A percentile compares a stretch with the other conserved stretches of the same genome.
phyloP scores from a whole-genome alignment of 2,797 vertebrate species.

The Denticeps clupeoides region DNA sequence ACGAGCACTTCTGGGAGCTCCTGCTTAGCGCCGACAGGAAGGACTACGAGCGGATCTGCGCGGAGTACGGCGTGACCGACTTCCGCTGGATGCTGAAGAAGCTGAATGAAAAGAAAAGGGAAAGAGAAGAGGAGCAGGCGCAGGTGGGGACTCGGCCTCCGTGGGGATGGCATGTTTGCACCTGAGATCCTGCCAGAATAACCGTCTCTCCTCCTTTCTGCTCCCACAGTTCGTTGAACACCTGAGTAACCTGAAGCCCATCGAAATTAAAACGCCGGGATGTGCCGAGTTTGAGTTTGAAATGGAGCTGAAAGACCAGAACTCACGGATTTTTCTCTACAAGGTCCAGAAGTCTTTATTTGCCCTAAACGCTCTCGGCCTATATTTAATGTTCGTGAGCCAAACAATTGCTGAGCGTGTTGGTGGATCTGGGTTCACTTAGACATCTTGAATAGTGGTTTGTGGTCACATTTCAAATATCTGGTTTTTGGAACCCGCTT shows the following conservation, averaged over 20 bases:
- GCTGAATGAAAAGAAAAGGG: conserved; percentile 64
- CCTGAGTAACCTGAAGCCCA: conserved; percentile 61
- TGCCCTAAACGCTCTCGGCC: no score
- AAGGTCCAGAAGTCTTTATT: conserved; percentile 62
- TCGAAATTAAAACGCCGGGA: conserved; percentile 56
- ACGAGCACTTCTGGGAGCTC: conserved; percentile 73
- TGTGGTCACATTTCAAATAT: background rate
- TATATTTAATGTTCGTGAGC: no score
- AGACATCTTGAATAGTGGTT: no score
- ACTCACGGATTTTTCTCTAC: conserved; percentile 69
- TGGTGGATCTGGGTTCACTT: no score
- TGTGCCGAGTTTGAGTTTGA: conserved; percentile 71
- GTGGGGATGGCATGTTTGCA: background rate
- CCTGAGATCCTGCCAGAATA: background rate
- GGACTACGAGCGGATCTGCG: conserved; percentile 75
- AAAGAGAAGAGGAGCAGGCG: conserved; percentile 56
- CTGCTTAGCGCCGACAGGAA: conserved; percentile 69
- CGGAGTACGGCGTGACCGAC: conserved; percentile 70
- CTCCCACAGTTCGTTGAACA: conserved; percentile 55
- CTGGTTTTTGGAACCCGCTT: conserved; percentile 28
- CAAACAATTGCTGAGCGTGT: no score
- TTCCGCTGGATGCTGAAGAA: conserved; percentile 77
- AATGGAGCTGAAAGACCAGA: conserved; percentile 65
- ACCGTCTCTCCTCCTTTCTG: background rate
- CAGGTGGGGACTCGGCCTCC: conserved; percentile 40